Base-by-base conservation (phyloP, 2,888 invertebrate genomes). In the Tinea trinotella region DNA sequence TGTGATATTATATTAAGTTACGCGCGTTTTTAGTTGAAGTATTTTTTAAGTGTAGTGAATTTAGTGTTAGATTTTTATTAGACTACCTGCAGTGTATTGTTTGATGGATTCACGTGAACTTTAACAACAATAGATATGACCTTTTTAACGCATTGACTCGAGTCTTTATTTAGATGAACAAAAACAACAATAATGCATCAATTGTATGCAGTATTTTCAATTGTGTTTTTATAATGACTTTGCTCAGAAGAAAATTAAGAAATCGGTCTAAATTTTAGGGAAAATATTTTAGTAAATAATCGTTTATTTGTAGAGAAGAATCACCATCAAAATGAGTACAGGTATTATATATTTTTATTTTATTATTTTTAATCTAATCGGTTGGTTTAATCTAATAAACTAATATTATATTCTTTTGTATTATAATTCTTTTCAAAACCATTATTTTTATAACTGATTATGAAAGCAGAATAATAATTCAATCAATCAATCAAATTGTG, bases 1-100 rank as follows among this genome's bases (percentile, higher is more conserved):
- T 66, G 82, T 83, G 75, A 76, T 81, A 80, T 76, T 78, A 70
- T 67, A 64, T 69, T 80, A 75, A 67, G 68, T 70, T 69, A 74
- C 78, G 75, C 76, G 80, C 74, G 77, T 63, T 58, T 59, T 66
- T 73, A 35, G 5, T 35, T 36, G 15, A 72, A 67, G 62, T 74
- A 10, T 46, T 40, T 6, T 9, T 4, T 46, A 58, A 58, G 64
- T 66, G 61, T 68, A 62, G 62, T 62, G 59, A 59, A 60, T 59
- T 54, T 55, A 49, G 59, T 62, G 59, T n/a, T n/a, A n/a, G n/a
- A n/a, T n/a, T n/a, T n/a, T n/a, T n/a, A n/a, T n/a, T n/a, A n/a
- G n/a, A n/a, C n/a, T n/a, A n/a, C n/a, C 67, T 68, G 66, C 67
- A 71, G 74, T 75, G 70, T 64, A 69, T 50, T 50, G 10, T 40